These are phyloP conservation scores for Temnopleurus reevesii DNA, from an alignment of 53 echinoderm and acorn worm genomes.

Conservation along the genomic window DNA sequence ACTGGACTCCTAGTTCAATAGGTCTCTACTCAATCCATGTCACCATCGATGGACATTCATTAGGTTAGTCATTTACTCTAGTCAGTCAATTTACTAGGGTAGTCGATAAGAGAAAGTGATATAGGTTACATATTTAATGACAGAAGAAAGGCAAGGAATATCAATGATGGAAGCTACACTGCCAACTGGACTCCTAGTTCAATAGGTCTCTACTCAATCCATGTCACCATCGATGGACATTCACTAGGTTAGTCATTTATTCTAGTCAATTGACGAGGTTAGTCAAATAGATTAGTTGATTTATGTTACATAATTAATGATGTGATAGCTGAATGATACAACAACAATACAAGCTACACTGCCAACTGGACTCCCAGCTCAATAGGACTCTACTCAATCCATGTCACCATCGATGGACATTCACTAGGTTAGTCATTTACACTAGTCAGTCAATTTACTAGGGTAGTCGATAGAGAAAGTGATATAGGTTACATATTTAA, in stretches of 20 bases:
- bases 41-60: conserved; percentile 80
- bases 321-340: conserved; percentile 79
- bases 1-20: conserved; percentile 92
- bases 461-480: no score
- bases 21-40: conserved; percentile 86
- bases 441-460: no score
- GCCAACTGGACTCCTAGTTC: conserved; percentile 95
- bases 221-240: conserved; percentile 88
- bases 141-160: conserved; percentile 85
- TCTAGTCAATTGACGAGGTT: no score
- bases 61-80: conserved; percentile 91
- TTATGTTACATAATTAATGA: conserved; percentile 81
- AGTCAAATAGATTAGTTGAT: no score
- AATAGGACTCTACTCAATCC: conserved; percentile 76
- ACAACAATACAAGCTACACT: conserved; percentile 82
- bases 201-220: conserved; percentile 80
- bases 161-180: conserved; percentile 88
- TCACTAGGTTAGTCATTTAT: conserved; percentile 80
- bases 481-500: conserved; percentile 74
- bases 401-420: conserved; percentile 84
- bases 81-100: no score
- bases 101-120: no score
- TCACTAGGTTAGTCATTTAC: conserved; percentile 76
- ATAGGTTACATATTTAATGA: conserved; percentile 87
- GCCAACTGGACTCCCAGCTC: conserved; percentile 91